These are phyloP conservation scores for Solenodon paradoxus DNA, from an alignment of 2,113 vertebrate genomes.

Conservation along the genomic window DNA sequence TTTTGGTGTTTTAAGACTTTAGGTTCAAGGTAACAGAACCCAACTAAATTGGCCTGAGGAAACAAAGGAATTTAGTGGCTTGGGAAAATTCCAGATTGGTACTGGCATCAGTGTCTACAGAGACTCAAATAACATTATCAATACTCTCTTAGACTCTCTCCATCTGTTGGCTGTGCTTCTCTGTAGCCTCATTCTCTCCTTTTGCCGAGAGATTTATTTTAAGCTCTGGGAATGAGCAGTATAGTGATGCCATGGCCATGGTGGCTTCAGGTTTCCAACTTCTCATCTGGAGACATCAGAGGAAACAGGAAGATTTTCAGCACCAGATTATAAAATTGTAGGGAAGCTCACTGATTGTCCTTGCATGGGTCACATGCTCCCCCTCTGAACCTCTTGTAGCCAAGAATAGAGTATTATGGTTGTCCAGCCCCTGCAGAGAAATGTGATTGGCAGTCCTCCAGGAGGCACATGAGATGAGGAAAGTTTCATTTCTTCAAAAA, in stretches of 20 bases:
- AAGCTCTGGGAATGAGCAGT: not conserved
- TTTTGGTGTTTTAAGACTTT: slow-evolving; percentile 8
- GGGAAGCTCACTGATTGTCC: not conserved
- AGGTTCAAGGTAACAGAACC: not conserved
- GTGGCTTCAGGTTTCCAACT: not conserved
- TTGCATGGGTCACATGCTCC: not conserved
- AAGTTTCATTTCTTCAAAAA: not conserved
- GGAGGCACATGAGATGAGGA: not conserved
- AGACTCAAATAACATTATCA: not conserved
- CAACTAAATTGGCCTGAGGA: not conserved
- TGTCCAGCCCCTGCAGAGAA: not conserved
- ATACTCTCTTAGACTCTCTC: not conserved
- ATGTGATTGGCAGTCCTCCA: not conserved
- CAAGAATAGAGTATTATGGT: not conserved
- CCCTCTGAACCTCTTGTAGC: not conserved
- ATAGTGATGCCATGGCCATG: not conserved
- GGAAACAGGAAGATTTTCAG: not conserved
- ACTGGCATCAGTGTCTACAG: not conserved
- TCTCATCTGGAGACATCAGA: not conserved
- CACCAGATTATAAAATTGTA: not conserved
- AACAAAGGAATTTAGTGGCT: not conserved
- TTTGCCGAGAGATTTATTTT: not conserved
- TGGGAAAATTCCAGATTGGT: not conserved
- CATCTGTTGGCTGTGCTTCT: not conserved
- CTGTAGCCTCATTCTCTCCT: not conserved